phyloP scores from a whole-genome alignment of 2,797 vertebrate species.

The Pipistrellus kuhlii region DNA sequence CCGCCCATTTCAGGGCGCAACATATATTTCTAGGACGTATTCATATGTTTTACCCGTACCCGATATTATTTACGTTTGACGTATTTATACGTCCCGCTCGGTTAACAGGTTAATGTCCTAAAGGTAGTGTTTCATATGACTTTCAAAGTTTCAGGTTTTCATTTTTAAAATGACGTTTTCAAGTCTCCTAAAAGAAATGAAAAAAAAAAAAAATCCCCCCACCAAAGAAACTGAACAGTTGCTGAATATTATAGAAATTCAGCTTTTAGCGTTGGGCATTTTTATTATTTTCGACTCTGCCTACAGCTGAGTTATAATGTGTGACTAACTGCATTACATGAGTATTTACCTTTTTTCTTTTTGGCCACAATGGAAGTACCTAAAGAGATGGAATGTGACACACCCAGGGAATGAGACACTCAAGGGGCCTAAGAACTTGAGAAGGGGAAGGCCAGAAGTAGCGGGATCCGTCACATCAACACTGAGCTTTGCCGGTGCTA shows the following conservation, averaged over 20 bases:
- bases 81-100: too few relatives aligned
- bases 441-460: slow-evolving; percentile 25
- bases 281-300: slow-evolving; percentile 53
- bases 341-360: slow-evolving; percentile 71
- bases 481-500: neutral
- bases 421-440: neutral
- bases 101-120: neutral
- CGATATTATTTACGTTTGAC: too few relatives aligned
- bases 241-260: slow-evolving; percentile 15
- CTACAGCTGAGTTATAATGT: neutral
- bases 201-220: neutral
- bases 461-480: neutral
- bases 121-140: neutral
- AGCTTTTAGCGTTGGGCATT: neutral
- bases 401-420: slow-evolving; percentile 65
- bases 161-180: slow-evolving; percentile 36
- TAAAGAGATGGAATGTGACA: slow-evolving; percentile 78
- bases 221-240: neutral
- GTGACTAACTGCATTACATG: slow-evolving; percentile 48
- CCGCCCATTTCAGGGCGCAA: too few relatives aligned
- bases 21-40: too few relatives aligned
- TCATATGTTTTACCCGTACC: too few relatives aligned
- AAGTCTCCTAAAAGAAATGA: slow-evolving; percentile 44
- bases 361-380: slow-evolving; percentile 73
- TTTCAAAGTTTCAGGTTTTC: neutral